Percentiles rank a stretch among this genome's conserved stretches.
Evolutionary conservation across 2,113 vertebrate species (phyloP).

Genomic region (Eulacestoma nigropectus): DNA sequence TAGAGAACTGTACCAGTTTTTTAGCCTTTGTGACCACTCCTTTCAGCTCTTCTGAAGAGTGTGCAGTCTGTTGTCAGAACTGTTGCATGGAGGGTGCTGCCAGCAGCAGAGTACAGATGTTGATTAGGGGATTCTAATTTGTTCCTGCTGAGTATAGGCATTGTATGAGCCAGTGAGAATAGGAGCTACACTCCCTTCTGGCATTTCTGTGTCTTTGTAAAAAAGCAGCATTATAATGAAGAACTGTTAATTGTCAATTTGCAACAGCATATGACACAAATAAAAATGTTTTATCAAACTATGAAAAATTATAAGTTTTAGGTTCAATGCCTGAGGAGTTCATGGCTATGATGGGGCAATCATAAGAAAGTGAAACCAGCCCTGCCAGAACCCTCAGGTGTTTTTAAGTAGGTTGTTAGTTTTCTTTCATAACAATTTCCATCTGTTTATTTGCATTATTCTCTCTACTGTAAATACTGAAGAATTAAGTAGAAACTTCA

Average conservation of each 20-base stretch:
- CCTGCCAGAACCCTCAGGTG: not conserved
- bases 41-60: not conserved
- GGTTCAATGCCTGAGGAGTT: not conserved
- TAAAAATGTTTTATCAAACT: not conserved
- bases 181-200: not conserved
- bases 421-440: not conserved
- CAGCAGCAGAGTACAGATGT: accelerated
- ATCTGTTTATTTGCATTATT: not conserved
- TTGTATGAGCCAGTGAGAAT: accelerated
- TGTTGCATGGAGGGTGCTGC: not conserved
- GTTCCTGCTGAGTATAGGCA: not conserved
- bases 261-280: not conserved
- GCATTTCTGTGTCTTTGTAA: not conserved
- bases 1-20: not conserved
- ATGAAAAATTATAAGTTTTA: not conserved
- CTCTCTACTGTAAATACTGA: not conserved
- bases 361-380: not conserved
- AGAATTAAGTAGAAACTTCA: not conserved
- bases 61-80: not conserved
- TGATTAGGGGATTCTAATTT: not conserved
- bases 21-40: not conserved
- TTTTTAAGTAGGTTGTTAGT: not conserved
- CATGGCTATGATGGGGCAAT: not conserved
- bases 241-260: not conserved
- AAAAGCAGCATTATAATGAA: not conserved